Evolutionary conservation across 2,113 vertebrate genomes (phyloP).

Genomic region (Polypterus senegalus): DNA sequence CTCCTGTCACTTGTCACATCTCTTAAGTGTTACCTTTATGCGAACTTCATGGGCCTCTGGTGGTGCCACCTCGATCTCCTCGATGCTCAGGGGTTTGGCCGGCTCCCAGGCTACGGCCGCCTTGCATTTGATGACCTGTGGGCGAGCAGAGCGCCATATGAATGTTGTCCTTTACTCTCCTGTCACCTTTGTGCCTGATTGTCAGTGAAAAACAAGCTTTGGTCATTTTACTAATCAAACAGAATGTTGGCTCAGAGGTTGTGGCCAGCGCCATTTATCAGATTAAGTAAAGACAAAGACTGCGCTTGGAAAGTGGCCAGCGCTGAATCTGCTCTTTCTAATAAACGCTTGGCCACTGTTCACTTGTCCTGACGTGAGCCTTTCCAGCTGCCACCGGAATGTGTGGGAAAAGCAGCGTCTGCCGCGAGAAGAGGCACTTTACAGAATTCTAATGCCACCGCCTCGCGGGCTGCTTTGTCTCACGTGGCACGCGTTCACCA

Average conservation of each 20-base stretch:
- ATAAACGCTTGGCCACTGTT: no score
- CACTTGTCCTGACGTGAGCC: no score
- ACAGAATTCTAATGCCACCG: no score
- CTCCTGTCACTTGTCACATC: no score
- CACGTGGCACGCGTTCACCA: no score
- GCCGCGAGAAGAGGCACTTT: no score
- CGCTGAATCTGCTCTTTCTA: no score
- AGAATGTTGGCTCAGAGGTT: neutral
- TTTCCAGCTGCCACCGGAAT: no score
- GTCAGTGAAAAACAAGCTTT: conserved; percentile 1
- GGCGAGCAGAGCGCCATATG: neutral
- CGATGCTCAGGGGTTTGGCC: conserved; percentile 32
- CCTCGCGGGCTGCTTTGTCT: no score
- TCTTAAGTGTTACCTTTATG: conserved; percentile 27
- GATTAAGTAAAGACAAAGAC: conserved; percentile 1
- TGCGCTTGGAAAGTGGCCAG: neutral
- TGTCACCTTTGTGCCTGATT: conserved; percentile 5
- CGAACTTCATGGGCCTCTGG: conserved; percentile 42
- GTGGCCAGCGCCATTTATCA: neutral
- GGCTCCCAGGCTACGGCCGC: conserved; percentile 40
- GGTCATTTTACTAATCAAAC: neutral
- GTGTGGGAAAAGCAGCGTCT: no score
- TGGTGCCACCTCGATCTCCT: conserved; percentile 47
- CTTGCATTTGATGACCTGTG: conserved; percentile 35
- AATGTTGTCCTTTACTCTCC: neutral